These are phyloP conservation scores for Arvicanthis niloticus DNA, from an alignment of 2,113 vertebrate genomes.

Conservation along the genomic window DNA sequence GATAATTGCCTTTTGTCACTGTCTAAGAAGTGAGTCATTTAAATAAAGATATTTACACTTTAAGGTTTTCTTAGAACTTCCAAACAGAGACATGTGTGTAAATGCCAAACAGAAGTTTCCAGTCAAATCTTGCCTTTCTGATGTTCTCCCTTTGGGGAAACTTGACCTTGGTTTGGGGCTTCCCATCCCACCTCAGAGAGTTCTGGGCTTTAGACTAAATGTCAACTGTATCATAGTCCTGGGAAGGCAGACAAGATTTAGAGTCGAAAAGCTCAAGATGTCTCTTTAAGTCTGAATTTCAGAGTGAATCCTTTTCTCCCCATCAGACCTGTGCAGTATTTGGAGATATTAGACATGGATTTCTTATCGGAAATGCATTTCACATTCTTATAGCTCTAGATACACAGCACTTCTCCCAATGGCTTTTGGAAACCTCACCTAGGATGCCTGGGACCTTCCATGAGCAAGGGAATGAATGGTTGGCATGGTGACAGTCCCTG, in stretches of 20 bases:
- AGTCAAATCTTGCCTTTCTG: background rate
- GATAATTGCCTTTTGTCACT: constrained; percentile 62
- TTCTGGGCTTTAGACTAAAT: background rate
- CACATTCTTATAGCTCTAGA: too few species aligned
- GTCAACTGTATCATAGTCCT: background rate
- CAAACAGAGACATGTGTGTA: constrained; percentile 53
- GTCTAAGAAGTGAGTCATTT: constrained; percentile 55
- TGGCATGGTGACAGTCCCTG: background rate
- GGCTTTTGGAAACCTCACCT: background rate
- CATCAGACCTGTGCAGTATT: background rate
- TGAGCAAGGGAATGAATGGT: too few species aligned
- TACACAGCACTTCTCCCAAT: background rate
- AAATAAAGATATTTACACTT: constrained; percentile 64
- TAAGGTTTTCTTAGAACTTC: constrained; percentile 61
- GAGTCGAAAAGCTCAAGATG: background rate
- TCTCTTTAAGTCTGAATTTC: background rate
- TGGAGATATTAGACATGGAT: background rate
- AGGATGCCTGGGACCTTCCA: background rate
- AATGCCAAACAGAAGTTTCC: background rate
- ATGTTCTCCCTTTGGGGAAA: background rate
- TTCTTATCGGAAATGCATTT: background rate
- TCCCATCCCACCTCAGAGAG: too few species aligned
- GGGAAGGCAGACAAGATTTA: background rate
- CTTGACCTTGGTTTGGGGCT: fast-evolving
- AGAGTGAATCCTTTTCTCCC: background rate